Conservation (phyloP, 92 coral and sea anemone species). For the Phenganax marumi region DNA sequence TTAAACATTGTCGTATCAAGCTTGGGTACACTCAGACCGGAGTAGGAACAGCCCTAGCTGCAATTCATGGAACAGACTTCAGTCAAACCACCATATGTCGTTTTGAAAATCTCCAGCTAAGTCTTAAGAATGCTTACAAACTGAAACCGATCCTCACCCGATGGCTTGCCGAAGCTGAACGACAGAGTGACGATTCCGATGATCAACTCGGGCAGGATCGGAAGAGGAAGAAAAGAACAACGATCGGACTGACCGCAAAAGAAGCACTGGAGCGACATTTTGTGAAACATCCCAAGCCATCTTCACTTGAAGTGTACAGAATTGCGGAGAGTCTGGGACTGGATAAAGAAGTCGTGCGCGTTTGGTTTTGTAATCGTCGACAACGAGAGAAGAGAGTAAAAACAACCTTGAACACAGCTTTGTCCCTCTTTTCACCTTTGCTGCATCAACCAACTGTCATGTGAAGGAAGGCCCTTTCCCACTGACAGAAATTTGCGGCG, state of each 20-base stretch:
- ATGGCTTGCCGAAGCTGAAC: slow-evolving; percentile 42
- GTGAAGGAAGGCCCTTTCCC: background rate
- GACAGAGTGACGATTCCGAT: slow-evolving; percentile 38
- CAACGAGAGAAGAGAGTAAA: slow-evolving; percentile 91
- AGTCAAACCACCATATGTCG: slow-evolving; percentile 46
- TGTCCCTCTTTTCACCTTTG: slow-evolving; percentile 30
- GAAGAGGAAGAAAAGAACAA: slow-evolving; percentile 79
- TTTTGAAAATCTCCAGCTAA: slow-evolving; percentile 37
- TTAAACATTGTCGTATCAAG: slow-evolving; percentile 43
- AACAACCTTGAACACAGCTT: slow-evolving; percentile 32
- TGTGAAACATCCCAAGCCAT: slow-evolving; percentile 89
- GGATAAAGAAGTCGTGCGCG: slow-evolving; percentile 95
- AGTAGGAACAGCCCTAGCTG: slow-evolving; percentile 37
- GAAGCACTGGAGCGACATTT: slow-evolving; percentile 89
- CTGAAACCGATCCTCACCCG: slow-evolving; percentile 40
- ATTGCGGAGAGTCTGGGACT: slow-evolving; percentile 89
- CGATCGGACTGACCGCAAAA: slow-evolving; percentile 93
- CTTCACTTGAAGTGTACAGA: slow-evolving; percentile 85
- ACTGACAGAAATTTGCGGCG: background rate
- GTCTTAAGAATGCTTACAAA: slow-evolving; percentile 42
- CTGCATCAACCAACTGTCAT: slow-evolving; percentile 35
- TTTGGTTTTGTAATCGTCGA: slow-evolving; percentile 98
- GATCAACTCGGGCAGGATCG: slow-evolving; percentile 68
- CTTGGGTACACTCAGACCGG: slow-evolving; percentile 47
- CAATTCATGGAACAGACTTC: slow-evolving; percentile 45